Evolutionary conservation across 37 sponge, comb jelly and placozoan genomes (phyloP).

Genomic region (Aplysina aerophoba): DNA sequence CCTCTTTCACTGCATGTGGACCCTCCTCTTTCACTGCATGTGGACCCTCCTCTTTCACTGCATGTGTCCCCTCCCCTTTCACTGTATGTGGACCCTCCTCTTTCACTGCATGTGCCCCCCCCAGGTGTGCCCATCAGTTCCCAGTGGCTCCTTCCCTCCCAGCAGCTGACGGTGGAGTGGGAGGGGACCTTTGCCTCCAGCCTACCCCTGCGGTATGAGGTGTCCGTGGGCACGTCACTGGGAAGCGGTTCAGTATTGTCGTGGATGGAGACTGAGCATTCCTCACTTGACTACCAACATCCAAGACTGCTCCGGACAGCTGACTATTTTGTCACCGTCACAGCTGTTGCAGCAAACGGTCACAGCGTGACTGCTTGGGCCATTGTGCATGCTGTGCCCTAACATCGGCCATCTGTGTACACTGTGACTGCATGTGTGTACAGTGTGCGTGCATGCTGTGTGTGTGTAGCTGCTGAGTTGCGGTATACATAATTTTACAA

Average conservation of each 20-base stretch:
- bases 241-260: slow-evolving; percentile 45
- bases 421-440: too few relatives aligned
- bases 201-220: slow-evolving; percentile 68
- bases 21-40: too few relatives aligned
- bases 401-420: too few relatives aligned
- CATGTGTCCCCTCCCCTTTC: too few relatives aligned
- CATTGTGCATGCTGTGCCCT: background rate
- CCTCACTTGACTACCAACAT: background rate
- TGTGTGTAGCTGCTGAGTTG: too few relatives aligned
- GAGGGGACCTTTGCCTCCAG: slow-evolving; percentile 46
- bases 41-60: too few relatives aligned
- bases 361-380: slow-evolving; percentile 40
- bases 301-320: background rate
- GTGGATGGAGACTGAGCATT: slow-evolving; percentile 53
- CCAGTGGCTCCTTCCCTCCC: background rate
- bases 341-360: slow-evolving; percentile 53
- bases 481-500: too few relatives aligned
- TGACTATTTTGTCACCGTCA: slow-evolving; percentile 62
- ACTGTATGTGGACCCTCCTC: too few relatives aligned
- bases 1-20: too few relatives aligned
- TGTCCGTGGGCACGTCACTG: slow-evolving; percentile 57
- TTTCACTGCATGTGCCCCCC: background rate
- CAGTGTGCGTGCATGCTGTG: too few relatives aligned
- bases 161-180: slow-evolving; percentile 57
- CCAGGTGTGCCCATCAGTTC: slow-evolving; percentile 36